Evolutionary conservation across 2,797 vertebrate genomes (phyloP).

Genomic region (Chelon auratus): DNA sequence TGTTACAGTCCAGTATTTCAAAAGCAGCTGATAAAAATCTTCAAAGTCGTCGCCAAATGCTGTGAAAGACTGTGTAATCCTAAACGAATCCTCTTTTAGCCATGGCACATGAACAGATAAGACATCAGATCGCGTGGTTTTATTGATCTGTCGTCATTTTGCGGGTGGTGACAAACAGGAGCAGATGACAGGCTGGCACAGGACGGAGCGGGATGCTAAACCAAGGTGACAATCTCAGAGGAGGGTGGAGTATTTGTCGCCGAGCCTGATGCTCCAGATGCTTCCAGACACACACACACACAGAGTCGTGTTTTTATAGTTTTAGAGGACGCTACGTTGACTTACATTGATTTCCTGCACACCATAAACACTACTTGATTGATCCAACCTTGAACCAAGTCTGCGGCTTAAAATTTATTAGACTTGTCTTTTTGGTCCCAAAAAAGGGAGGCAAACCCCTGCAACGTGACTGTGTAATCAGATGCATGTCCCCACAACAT

Average conservation of each 20-base stretch:
- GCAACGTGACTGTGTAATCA: constrained; percentile 21
- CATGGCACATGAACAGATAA: constrained; percentile 3
- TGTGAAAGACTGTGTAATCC: neutral
- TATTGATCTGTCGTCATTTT: constrained; percentile 24
- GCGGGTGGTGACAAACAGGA: constrained; percentile 45
- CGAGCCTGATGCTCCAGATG: constrained; percentile 20
- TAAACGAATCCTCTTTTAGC: neutral
- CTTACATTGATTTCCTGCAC: neutral
- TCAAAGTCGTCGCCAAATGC: neutral
- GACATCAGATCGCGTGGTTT: neutral
- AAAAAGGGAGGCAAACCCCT: neutral
- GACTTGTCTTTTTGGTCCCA: neutral
- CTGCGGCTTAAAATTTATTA: neutral
- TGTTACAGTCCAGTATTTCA: neutral
- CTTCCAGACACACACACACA: constrained; percentile 16
- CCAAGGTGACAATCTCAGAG: constrained; percentile 41
- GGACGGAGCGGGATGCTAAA: constrained; percentile 24
- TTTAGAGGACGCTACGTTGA: constrained; percentile 1
- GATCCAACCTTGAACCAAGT: neutral
- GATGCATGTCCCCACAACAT: constrained; percentile 5
- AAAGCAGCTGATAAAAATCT: neutral
- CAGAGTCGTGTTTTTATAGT: constrained; percentile 14
- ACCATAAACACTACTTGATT: neutral
- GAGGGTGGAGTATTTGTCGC: constrained; percentile 42
- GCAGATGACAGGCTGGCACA: constrained; percentile 33